Base-by-base conservation (phyloP, 2,797 vertebrate species). In the Diglossa cyanea region DNA sequence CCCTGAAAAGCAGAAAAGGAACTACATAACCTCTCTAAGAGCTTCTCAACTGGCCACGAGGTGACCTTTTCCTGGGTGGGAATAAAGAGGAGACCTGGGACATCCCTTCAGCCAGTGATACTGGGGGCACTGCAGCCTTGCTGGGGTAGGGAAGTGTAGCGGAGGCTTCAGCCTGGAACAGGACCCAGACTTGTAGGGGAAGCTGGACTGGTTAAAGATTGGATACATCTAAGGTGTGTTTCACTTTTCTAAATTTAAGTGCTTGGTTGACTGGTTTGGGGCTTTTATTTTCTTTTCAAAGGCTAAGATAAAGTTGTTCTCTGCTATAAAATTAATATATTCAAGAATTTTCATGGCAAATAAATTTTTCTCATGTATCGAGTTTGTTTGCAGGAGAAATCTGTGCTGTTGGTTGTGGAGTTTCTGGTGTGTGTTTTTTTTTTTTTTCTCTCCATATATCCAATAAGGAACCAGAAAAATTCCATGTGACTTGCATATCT, bases 401-500 rank as follows among this genome's bases (percentile, higher is more conserved):
- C 17, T 78, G n/a, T 47, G 24, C 1, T 51, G 17, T 10, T 58
- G 10, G 17, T 65, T 78, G 30, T n/a, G 21, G 44, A 2, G 3
- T 48, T 42, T 47, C 20, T 51, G 53, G 23, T 28, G 2, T 35
- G 23, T 28, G 2, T 35, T 35, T 35, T 35, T 5, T 35, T 62
- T 26, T 19, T 30, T 23, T 45, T 37, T 1, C 13, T 55, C 17
- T 31, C 2, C 9, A 7, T 40, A 17, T 48, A 74, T 8, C 86
- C 89, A 93, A 31, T 86, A 62, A 72, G 45, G n/a, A 86, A 57
- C 9, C 23, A 82, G 82, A 50, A 73, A 86, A 78, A 63, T 3
- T 24, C 28, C 63, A 74, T 8, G 37, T 94, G 93, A 90, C 76
- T 78, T 63, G 51, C 72, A 58, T 67, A 79, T 90, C 94, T 94